Percentiles rank a stretch among this genome's conserved stretches.
phyloP scores from a whole-genome alignment of 1,140 invertebrate genomes.

The Drosophila serrata region DNA sequence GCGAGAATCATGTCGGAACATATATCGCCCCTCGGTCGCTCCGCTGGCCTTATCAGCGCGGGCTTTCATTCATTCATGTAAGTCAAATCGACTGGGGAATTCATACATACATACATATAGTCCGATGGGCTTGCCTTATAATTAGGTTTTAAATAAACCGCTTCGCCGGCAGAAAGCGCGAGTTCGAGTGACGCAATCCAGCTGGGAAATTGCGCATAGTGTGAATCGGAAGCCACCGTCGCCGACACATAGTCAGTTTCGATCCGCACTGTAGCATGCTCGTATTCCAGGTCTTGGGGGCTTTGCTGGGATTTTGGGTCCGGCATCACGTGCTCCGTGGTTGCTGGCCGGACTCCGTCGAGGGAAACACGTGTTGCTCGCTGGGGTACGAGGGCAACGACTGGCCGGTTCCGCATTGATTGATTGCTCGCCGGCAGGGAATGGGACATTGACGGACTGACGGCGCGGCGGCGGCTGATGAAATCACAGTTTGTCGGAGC shows the following conservation, averaged over 20 bases:
- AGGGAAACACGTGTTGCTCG: constrained; percentile 39
- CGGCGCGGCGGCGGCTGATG: constrained; percentile 20
- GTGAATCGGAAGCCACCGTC: constrained; percentile 14
- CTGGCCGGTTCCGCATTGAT: constrained; percentile 19
- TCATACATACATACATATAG: constrained; percentile 3
- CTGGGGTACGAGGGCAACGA: constrained; percentile 21
- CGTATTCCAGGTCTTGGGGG: neutral
- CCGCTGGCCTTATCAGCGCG: constrained; percentile 47
- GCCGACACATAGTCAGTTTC: constrained; percentile 5
- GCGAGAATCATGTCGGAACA: constrained; percentile 9
- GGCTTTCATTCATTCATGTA: constrained; percentile 77
- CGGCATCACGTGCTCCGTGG: constrained; percentile 27
- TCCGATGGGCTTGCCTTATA: constrained; percentile 47
- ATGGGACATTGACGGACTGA: constrained; percentile 7
- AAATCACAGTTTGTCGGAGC: constrained; percentile 16
- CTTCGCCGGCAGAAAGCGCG: constrained; percentile 56
- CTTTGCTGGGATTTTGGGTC: constrained; percentile 7
- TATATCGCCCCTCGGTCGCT: constrained; percentile 1
- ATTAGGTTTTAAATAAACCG: constrained; percentile 72
- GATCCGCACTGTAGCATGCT: neutral
- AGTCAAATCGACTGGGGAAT: constrained; percentile 59
- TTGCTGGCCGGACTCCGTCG: constrained; percentile 30
- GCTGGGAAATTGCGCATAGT: constrained; percentile 49
- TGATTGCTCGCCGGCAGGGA: constrained; percentile 9
- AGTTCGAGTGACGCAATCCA: constrained; percentile 70